A percentile compares a stretch with the other conserved stretches of the same genome.
Conservation (phyloP, 2,888 invertebrate genomes). For the Orchesella flavescens region DNA sequence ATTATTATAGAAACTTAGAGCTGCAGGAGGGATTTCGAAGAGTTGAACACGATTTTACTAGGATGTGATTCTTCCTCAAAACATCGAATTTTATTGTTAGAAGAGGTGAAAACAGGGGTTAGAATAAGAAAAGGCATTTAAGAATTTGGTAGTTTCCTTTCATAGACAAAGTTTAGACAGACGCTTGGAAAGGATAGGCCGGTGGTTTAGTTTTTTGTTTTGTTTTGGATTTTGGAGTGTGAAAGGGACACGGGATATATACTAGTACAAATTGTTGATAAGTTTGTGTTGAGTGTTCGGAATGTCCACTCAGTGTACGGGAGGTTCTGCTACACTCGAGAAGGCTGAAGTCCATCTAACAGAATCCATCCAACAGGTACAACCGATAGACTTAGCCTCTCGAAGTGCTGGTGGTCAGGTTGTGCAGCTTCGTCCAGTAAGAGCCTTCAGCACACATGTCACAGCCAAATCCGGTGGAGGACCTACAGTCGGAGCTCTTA, state of each 20-base stretch:
- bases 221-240: not conserved
- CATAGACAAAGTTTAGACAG: too few species aligned
- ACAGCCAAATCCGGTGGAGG: conserved; percentile 57
- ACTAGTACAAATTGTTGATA: too few species aligned
- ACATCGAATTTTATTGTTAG: too few species aligned
- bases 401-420: conserved; percentile 60
- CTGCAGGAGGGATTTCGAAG: conserved; percentile 38
- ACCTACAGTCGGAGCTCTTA: conserved; percentile 44
- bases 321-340: conserved; percentile 61
- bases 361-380: conserved; percentile 65
- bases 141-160: not conserved
- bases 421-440: conserved; percentile 70
- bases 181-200: not conserved
- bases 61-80: too few species aligned
- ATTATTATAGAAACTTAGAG: not conserved
- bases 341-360: conserved; percentile 70
- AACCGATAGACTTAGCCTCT: conserved; percentile 70
- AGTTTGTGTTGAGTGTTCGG: conserved; percentile 45
- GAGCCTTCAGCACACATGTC: conserved; percentile 61
- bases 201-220: conserved; percentile 2
- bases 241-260: not conserved
- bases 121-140: not conserved
- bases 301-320: conserved; percentile 70
- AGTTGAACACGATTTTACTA: not conserved
- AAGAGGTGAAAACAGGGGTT: too few species aligned